phyloP scores from a whole-genome alignment of 1,140 invertebrate species.

The Drosophila cardini region DNA sequence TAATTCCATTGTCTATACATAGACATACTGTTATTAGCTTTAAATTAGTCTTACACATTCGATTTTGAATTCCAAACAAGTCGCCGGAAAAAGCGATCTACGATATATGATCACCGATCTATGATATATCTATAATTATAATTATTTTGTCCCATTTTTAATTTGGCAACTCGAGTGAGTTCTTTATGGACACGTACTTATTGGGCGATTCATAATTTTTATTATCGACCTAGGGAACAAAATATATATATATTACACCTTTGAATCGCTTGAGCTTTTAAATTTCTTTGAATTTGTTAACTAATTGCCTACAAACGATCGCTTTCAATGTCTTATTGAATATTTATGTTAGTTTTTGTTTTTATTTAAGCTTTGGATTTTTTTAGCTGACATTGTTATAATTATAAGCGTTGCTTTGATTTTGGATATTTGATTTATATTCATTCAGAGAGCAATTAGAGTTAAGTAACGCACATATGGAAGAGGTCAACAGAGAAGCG shows the following conservation, averaged over 20 bases:
- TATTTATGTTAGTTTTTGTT: conserved; percentile 11
- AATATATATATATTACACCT: conserved; percentile 24
- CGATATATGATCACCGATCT: too few relatives aligned
- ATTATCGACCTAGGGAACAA: not conserved
- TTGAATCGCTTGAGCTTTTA: conserved; percentile 6
- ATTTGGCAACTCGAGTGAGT: conserved; percentile 11
- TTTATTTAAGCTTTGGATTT: not conserved
- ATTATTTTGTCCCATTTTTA: conserved; percentile 1
- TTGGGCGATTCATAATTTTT: conserved; percentile 24
- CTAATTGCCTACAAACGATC: not conserved
- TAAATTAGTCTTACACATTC: conserved; percentile 16
- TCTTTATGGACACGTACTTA: conserved; percentile 25
- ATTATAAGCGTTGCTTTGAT: not conserved
- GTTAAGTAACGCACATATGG: too few relatives aligned
- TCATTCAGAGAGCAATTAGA: not conserved
- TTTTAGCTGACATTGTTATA: not conserved
- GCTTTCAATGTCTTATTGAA: conserved; percentile 19
- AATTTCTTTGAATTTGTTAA: not conserved
- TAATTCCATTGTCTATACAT: conserved; percentile 20
- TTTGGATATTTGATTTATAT: not conserved
- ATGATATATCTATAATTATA: not conserved
- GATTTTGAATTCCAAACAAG: conserved; percentile 28
- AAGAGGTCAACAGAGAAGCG: too few relatives aligned
- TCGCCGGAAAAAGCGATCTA: conserved; percentile 11
- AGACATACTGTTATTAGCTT: conserved; percentile 10